Base-by-base conservation (phyloP, 2,888 invertebrate genomes). In the Pristionchus fissidentatus region DNA sequence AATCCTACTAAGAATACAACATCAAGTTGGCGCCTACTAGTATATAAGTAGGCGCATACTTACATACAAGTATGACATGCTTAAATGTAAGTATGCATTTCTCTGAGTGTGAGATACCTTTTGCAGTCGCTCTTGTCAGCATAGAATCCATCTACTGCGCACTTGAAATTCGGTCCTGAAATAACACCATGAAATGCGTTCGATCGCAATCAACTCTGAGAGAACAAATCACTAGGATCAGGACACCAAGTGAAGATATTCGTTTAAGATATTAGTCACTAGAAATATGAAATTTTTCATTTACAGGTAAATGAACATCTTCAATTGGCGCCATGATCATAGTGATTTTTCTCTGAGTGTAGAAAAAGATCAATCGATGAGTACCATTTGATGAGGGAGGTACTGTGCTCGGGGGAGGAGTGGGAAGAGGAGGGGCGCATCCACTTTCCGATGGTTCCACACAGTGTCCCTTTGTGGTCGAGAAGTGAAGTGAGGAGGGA, bases 81-180 rank as follows among this genome's bases (percentile, higher is more conserved):
- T n/a, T n/a, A n/a, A n/a, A n/a, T n/a, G n/a, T n/a, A n/a, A n/a
- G n/a, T n/a, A n/a, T n/a, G 15, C 26, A 10, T 13, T 26, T 46
- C 22, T 22, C 4, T 3, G 8, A 35, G 49, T 8, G 79, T 41
- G 2, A 41, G 38, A 57, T 29, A 83, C 84, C 84, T 57, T 35
- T 57, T 70, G 35, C 84, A 84, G n/a, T 84, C 84, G 15, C n/a
- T 70, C 52, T 55, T 57, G 41, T 84, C 84, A 35, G 84, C 55
- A 41, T 84, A 92, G 85, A 92, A 92, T 5, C 92, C 92, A 57
- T 92, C 92, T 5, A 85, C 77, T 1, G 84, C 82, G 84, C 92
- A 92, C 26, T 84, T 84, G 86, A 91, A 92, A 32, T 85, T 86
- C 86, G 57, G 5, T 3, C 66, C 60, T 62, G 49, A 29, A 19